phyloP scores from a whole-genome alignment of 2,888 invertebrate species.

The Meliscaeva auricollis region DNA sequence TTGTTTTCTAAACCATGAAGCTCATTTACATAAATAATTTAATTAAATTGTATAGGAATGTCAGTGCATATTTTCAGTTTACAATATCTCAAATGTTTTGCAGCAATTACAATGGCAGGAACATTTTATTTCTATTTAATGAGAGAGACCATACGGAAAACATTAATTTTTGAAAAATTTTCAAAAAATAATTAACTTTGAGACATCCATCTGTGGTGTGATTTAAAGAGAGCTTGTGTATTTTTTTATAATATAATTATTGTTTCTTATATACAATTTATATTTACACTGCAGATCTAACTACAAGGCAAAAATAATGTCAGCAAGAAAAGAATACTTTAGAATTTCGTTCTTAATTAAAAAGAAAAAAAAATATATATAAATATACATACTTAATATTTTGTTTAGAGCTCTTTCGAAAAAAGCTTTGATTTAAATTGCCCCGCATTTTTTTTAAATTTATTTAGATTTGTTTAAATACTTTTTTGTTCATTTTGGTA shows the following conservation, averaged over 20 bases:
- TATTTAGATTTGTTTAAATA: constrained; percentile 52
- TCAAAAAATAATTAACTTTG: constrained; percentile 4
- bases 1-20: constrained; percentile 61
- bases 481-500: constrained; percentile 60
- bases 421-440: constrained; percentile 58
- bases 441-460: constrained; percentile 15
- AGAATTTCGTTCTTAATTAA: constrained; percentile 3
- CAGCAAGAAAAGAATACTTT: constrained; percentile 50
- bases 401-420: constrained; percentile 66
- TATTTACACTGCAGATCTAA: constrained; percentile 53
- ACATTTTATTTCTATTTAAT: constrained; percentile 1
- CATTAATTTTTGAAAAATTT: constrained; percentile 5
- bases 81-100: neutral
- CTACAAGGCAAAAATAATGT: constrained; percentile 55
- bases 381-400: constrained; percentile 4
- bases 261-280: constrained; percentile 10
- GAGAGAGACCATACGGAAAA: neutral
- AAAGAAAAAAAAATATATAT: constrained; percentile 13
- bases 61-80: constrained; percentile 14
- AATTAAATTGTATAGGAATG: constrained; percentile 58
- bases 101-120: neutral
- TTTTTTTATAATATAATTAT: constrained; percentile 20
- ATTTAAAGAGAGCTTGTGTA: constrained; percentile 39
- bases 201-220: constrained; percentile 8
- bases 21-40: constrained; percentile 45